Percentiles rank a stretch among this genome's conserved stretches.
Evolutionary conservation across 1,140 invertebrate genomes (phyloP).

Genomic region (Bombus turneri): DNA sequence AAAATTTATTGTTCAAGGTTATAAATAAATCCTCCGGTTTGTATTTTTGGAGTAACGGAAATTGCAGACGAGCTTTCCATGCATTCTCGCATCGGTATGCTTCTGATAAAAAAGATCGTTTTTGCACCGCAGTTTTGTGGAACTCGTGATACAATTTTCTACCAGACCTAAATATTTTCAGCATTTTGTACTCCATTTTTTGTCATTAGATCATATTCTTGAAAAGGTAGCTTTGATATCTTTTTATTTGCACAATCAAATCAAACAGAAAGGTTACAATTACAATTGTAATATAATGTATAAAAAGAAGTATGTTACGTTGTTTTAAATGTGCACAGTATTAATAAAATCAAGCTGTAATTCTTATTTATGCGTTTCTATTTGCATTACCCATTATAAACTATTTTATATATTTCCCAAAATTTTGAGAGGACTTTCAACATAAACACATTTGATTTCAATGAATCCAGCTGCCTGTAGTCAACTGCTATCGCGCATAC

Average conservation of each 20-base stretch:
- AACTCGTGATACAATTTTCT: slow-evolving; percentile 45
- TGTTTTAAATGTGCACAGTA: neutral
- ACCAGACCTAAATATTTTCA: slow-evolving; percentile 58
- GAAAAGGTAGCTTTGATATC: neutral
- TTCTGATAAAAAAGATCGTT: slow-evolving; percentile 84
- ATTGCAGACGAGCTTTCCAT: slow-evolving; percentile 86
- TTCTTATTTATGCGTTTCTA: neutral
- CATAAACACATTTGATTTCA: no score
- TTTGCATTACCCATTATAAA: neutral
- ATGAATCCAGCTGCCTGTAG: neutral
- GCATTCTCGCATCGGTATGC: slow-evolving; percentile 86
- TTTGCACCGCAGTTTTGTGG: slow-evolving; percentile 29
- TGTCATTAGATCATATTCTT: slow-evolving; percentile 16
- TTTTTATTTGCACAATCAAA: no score
- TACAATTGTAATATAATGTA: neutral
- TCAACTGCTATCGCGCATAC: no score
- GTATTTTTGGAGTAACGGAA: slow-evolving; percentile 85
- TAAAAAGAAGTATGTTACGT: neutral
- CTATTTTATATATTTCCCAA: neutral
- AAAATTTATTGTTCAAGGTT: slow-evolving; percentile 85
- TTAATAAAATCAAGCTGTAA: neutral
- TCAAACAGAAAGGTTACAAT: neutral
- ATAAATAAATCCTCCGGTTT: slow-evolving; percentile 85
- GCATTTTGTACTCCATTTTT: slow-evolving; percentile 49
- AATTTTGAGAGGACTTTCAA: neutral